Evolutionary conservation across 1,140 invertebrate species (phyloP), one percentile per base, ranked within the genome.

Genomic region (Meteorus sp.): DNA sequence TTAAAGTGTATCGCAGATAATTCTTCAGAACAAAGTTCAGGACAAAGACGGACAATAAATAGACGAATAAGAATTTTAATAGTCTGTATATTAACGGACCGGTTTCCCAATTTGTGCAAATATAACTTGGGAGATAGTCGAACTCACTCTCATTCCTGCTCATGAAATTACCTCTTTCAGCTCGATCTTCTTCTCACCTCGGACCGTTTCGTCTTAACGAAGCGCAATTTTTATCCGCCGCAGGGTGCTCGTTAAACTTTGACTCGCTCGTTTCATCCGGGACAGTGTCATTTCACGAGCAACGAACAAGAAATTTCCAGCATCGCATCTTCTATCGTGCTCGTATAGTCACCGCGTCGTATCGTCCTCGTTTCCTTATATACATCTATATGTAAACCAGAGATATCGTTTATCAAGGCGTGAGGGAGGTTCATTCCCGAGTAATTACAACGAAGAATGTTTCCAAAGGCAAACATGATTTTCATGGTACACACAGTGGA

Each of bases 191-290:
- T 59, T 59, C 56, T 59, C 48, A 59, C 56, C 56, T 59, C 45
- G 48, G 19, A 35, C 27, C 15, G 27, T 41, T 37, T 22, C 22
- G 23, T 53, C 48, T 52, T 59, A 59, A 59, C 56, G 56, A 59
- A 59, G 37, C 48, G 41, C 44, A 59, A 59, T 59, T 59, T 59
- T 59, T 59, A 59, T 52, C 56, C 47, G 56, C 56, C 56, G 23
- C 37, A 59, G 56, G 56, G 56, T 29, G 39, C 35, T 59, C 56
- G 56, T 59, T 59, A 59, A 59, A 59, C 48, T 59, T 59, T 52
- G 56, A 59, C 47, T 59, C 37, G n/a, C n/a, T 41, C 13, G 33
- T 23, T 27, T 15, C 56, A 27, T 50, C 27, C 15, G 11, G 31
- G 45, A 23, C 22, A 57, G 55, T 51, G 56, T 59, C 48, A 59